phyloP scores from a whole-genome alignment of 1,140 invertebrate species.

The Platyscapa corneri region DNA sequence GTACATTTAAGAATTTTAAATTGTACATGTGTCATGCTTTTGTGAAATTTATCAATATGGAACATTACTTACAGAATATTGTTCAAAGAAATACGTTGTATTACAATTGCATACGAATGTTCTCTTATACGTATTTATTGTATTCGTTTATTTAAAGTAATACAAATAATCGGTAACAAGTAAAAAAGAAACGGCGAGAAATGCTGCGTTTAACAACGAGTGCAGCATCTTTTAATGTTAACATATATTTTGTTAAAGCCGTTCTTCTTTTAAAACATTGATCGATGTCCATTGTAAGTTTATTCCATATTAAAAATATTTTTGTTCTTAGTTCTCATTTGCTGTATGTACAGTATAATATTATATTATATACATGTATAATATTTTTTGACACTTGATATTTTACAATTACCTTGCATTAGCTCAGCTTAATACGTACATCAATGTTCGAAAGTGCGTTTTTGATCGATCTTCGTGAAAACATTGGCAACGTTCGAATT shows the following conservation, averaged over 20 bases:
- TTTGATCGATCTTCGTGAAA: background rate
- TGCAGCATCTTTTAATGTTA: no score
- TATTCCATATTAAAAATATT: background rate
- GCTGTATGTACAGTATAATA: background rate
- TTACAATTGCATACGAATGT: background rate
- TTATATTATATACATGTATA: no score
- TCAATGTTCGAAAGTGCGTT: no score
- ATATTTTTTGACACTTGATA: background rate
- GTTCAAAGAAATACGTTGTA: background rate
- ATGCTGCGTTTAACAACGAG: no score
- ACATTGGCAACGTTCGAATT: background rate
- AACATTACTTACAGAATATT: background rate
- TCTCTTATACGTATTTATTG: background rate
- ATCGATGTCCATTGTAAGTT: background rate
- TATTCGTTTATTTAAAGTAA: no score
- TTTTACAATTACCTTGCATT: background rate
- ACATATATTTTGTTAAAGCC: no score
- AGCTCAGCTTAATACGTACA: conserved; percentile 18
- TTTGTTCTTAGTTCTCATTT: conserved; percentile 1
- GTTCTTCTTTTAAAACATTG: background rate
- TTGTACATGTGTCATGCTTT: background rate
- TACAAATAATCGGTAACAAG: no score
- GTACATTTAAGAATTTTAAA: background rate
- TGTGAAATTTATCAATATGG: background rate
- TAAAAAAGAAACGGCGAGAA: no score